phyloP scores from a whole-genome alignment of 2,888 invertebrate genomes.

The Aproaerema taeniolella region DNA sequence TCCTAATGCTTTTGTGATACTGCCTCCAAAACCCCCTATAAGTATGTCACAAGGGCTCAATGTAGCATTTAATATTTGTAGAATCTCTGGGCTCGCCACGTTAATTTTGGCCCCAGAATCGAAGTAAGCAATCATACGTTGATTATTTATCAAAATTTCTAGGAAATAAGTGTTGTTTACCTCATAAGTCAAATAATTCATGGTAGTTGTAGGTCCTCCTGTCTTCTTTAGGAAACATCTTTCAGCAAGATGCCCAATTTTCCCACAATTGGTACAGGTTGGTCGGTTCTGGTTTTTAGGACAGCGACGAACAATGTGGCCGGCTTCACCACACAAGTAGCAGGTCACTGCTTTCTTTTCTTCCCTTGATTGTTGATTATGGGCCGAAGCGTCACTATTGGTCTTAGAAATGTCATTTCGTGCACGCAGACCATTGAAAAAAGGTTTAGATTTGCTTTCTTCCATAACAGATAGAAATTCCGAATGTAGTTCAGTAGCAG shows the following conservation, averaged over 20 bases:
- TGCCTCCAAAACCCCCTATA: background rate
- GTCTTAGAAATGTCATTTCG: background rate
- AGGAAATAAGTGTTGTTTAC: background rate
- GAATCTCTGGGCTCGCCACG: background rate
- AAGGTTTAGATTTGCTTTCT: background rate
- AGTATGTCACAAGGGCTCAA: background rate
- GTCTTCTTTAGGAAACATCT: background rate
- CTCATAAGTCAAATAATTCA: background rate
- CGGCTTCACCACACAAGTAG: constrained; percentile 1
- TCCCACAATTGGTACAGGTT: background rate
- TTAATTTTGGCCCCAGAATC: constrained; percentile 4
- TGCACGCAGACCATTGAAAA: background rate
- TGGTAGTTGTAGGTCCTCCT: background rate
- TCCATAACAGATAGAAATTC: constrained; percentile 11
- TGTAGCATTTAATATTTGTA: background rate
- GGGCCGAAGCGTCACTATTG: no score
- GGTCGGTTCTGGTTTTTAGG: background rate
- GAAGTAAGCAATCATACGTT: background rate
- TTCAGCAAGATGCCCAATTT: background rate
- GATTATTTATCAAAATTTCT: background rate
- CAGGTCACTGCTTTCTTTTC: constrained; percentile 1
- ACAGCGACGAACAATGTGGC: background rate
- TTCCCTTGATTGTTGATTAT: background rate
- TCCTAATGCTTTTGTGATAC: background rate
- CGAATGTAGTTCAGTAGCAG: constrained; percentile 6